These are phyloP conservation scores for Alethe diademata DNA, from an alignment of 2,113 vertebrate species.

Conservation along the genomic window DNA sequence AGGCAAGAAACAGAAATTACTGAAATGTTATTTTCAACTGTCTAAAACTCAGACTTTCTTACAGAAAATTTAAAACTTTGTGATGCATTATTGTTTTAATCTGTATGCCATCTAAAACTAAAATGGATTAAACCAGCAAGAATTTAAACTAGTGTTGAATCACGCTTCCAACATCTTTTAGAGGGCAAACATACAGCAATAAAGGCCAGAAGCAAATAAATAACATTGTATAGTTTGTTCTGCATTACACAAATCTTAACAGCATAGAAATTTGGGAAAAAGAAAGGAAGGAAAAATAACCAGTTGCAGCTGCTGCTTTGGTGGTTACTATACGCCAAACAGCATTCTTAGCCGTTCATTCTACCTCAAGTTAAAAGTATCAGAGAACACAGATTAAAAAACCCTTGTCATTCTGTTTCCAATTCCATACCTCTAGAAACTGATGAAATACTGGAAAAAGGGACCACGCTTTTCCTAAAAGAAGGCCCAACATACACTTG, in stretches of 20 bases:
- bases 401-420: background rate
- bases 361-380: background rate
- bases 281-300: background rate
- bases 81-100: background rate
- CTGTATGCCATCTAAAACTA: background rate
- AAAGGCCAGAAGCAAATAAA: background rate
- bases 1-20: constrained; percentile 58
- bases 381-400: background rate
- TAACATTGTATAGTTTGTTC: background rate
- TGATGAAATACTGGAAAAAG: constrained; percentile 99
- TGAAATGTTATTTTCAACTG: background rate
- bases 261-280: background rate
- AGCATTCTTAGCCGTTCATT: background rate
- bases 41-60: background rate
- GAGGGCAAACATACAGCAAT: background rate
- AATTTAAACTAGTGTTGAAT: background rate
- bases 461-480: constrained; percentile 97
- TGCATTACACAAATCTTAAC: background rate
- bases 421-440: constrained; percentile 91
- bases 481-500: constrained; percentile 98
- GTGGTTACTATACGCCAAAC: background rate
- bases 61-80: background rate
- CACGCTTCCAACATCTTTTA: background rate
- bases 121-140: background rate
- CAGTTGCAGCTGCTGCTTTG: background rate